phyloP scores from a whole-genome alignment of 2,113 vertebrate species.

The Cynoglossus semilaevis region DNA sequence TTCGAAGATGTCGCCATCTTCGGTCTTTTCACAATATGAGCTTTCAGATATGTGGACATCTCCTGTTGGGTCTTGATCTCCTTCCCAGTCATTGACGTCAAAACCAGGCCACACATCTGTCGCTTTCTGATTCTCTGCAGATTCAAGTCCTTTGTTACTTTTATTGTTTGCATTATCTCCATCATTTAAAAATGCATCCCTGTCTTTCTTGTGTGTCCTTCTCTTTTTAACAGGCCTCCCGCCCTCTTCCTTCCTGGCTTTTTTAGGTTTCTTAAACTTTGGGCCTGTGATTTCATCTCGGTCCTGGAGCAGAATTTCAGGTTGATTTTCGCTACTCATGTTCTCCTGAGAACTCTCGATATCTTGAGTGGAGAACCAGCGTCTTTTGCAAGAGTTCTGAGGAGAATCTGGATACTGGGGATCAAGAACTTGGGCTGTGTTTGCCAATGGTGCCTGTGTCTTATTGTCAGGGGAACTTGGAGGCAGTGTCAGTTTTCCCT shows the following conservation, averaged over 20 bases:
- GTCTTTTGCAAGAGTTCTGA: conserved; percentile 24
- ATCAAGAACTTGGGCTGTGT: background rate
- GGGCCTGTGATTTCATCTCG: background rate
- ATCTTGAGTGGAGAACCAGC: conserved; percentile 12
- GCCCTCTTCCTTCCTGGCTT: conserved; percentile 25
- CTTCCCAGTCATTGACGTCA: background rate
- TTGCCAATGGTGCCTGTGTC: background rate
- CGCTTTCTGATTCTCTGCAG: background rate
- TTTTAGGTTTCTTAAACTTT: conserved; percentile 45
- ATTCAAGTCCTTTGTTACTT: background rate
- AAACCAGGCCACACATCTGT: background rate
- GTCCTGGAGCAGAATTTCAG: conserved; percentile 4
- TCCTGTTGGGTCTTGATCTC: background rate
- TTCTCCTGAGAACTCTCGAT: background rate
- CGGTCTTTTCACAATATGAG: background rate
- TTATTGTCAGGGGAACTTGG: background rate
- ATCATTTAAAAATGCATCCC: conserved; percentile 1
- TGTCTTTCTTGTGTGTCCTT: background rate
- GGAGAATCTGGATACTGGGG: background rate
- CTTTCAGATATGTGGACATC: background rate
- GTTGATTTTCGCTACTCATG: background rate
- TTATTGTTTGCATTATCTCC: conserved; percentile 5
- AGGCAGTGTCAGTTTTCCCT: background rate
- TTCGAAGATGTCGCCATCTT: background rate
- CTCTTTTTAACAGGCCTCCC: conserved; percentile 35